phyloP scores from a whole-genome alignment of 2,797 vertebrate genomes.

The Picus viridis region DNA sequence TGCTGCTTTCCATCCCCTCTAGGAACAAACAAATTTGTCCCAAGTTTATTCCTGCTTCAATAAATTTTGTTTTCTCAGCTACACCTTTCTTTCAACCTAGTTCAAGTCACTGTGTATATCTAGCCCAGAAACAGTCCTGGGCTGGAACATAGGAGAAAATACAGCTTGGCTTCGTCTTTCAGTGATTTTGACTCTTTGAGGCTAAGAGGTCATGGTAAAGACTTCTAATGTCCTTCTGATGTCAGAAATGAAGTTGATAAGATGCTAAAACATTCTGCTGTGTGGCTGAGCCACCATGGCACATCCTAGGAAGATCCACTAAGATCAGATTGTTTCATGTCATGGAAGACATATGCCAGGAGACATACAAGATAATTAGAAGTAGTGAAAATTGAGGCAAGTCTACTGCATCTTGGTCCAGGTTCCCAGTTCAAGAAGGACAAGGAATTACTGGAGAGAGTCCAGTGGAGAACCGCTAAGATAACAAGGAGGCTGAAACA shows the following conservation, averaged over 20 bases:
- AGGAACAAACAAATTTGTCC: not conserved
- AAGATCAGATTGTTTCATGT: accelerated
- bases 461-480: no score
- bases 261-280: not conserved
- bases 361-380: accelerated
- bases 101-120: not conserved
- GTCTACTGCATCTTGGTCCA: not conserved
- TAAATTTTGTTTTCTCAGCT: not conserved
- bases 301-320: not conserved
- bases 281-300: not conserved
- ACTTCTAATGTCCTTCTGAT: not conserved
- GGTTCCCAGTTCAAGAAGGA: no score
- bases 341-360: not conserved
- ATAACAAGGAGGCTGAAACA: no score
- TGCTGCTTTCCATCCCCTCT: not conserved
- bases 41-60: not conserved
- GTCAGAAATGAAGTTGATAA: no score
- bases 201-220: not conserved
- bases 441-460: no score
- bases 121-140: not conserved
- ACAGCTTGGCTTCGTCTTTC: not conserved
- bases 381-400: accelerated
- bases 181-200: not conserved
- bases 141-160: not conserved
- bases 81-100: not conserved